Base-by-base conservation (phyloP, 2,113 vertebrate genomes). In the Anthoscopus minutus region DNA sequence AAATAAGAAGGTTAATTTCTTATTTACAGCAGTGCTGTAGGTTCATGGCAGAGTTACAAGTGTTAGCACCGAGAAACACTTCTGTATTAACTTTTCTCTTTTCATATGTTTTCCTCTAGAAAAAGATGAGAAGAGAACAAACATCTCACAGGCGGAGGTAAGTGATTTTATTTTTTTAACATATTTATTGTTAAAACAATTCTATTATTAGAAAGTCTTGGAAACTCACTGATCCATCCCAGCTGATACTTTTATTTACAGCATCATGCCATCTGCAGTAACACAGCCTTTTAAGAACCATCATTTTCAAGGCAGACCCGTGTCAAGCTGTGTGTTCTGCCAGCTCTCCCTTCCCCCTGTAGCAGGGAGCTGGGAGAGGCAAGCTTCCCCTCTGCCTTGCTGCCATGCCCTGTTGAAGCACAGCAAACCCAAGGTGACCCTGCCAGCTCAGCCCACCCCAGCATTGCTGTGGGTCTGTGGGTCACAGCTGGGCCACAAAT, bases 91-190 rank as follows among this genome's bases (percentile, higher is more conserved):
- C 30, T 84, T 76, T 82, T 93, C 47, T 94, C 70, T 87, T 93
- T 86, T 77, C 10, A 3, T 66, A n/a, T 70, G 57, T 95, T 94
- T 93, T 91, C 82, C 33, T 97, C 61, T 92, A 98, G 98, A 98
- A 98, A 98, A 97, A 97, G 98, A 98, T 77, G 98, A 98, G 77
- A 98, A 98, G 95, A 98, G 97, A 97, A 96, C 97, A 81, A 97
- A 90, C 70, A 97, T 97, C 79, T 97, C 96, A 92, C 98, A 98
- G 92, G 98, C 96, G 94, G 98, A 98, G 96, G 98, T 98, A 98
- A 97, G 98, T 97, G 62, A 22, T 53, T 7, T 23, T 15, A 4
- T 8, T 19, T 22, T 13, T 35, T 54, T 37, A 24, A 44, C 5
- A 3, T 37, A 53, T 22, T 78, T 38, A 13, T 45, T n/a, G 10